Conservation (phyloP, 2,888 invertebrate species). For the Drosophila rellima region DNA sequence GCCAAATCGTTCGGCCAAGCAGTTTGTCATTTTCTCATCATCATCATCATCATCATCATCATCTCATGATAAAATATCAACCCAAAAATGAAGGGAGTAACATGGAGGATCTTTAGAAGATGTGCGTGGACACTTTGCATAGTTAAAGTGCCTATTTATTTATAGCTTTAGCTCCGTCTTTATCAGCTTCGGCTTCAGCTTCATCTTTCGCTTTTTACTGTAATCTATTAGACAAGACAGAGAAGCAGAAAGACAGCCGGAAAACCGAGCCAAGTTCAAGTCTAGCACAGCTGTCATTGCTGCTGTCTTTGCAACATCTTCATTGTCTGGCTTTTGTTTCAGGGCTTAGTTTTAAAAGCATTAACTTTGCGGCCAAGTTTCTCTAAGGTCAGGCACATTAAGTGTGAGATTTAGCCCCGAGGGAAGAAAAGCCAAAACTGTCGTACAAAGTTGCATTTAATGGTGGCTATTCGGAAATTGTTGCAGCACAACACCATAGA, state of each 20-base stretch:
- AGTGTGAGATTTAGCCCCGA: constrained; percentile 35
- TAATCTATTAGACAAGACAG: not conserved
- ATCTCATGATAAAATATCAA: constrained; percentile 20
- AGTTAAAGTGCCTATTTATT: constrained; percentile 53
- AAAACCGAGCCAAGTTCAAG: constrained; percentile 27
- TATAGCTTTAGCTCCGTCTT: constrained; percentile 32
- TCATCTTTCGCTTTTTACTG: not conserved
- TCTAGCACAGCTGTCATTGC: constrained; percentile 7
- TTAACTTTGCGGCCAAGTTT: constrained; percentile 53
- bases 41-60: constrained; percentile 13
- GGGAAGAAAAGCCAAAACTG: constrained; percentile 15
- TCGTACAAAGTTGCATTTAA: constrained; percentile 36
- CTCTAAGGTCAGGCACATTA: constrained; percentile 51
- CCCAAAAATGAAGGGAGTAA: not conserved
- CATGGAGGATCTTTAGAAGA: constrained; percentile 3
- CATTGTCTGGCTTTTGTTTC: constrained; percentile 51
- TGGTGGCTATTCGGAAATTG: constrained; percentile 11
- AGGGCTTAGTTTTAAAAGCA: constrained; percentile 57
- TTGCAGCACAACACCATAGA: constrained; percentile 5
- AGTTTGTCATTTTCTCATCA: constrained; percentile 52
- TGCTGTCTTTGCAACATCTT: constrained; percentile 1
- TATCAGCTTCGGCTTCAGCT: constrained; percentile 1
- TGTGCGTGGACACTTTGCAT: constrained; percentile 54
- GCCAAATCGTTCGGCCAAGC: constrained; percentile 65
- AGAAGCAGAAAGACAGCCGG: not conserved